Conservation (phyloP, 1,140 invertebrate genomes). For the Pseudachorutes palmiensis region DNA sequence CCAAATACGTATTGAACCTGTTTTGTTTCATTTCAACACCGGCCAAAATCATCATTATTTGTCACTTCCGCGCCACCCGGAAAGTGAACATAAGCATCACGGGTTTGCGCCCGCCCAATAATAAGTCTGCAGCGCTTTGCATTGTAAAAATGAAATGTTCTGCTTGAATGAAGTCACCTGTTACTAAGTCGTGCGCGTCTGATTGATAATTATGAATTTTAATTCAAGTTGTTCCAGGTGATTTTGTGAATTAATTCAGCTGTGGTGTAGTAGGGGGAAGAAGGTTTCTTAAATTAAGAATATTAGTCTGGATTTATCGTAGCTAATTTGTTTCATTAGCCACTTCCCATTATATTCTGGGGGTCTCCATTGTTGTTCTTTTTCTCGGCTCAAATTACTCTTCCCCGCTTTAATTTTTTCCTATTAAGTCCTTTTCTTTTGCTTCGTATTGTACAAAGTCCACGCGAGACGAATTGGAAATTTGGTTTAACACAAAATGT, state of each 20-base stretch:
- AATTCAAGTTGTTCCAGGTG: neutral
- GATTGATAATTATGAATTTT: neutral
- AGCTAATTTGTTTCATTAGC: slow-evolving; percentile 2
- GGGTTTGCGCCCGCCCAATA: no score
- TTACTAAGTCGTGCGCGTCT: slow-evolving; percentile 6
- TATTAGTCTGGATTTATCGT: neutral
- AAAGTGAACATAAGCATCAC: no score
- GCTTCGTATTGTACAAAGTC: slow-evolving; percentile 21
- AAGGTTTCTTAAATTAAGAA: slow-evolving; percentile 1
- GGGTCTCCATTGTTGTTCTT: slow-evolving; percentile 1
- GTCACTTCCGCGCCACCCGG: no score
- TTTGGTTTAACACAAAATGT: slow-evolving; percentile 39
- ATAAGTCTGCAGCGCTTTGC: neutral
- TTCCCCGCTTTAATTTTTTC: neutral
- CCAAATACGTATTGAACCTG: no score
- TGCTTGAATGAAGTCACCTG: neutral
- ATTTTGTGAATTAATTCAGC: neutral
- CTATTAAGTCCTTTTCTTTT: neutral
- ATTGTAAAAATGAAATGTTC: neutral
- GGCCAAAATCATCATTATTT: no score
- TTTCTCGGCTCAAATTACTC: slow-evolving; percentile 8
- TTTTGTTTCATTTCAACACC: no score
- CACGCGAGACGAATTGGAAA: slow-evolving; percentile 39
- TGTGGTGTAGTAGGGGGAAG: neutral
- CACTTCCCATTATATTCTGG: neutral